phyloP scores from a whole-genome alignment of 1,140 invertebrate species.

The Pinna nobilis region DNA sequence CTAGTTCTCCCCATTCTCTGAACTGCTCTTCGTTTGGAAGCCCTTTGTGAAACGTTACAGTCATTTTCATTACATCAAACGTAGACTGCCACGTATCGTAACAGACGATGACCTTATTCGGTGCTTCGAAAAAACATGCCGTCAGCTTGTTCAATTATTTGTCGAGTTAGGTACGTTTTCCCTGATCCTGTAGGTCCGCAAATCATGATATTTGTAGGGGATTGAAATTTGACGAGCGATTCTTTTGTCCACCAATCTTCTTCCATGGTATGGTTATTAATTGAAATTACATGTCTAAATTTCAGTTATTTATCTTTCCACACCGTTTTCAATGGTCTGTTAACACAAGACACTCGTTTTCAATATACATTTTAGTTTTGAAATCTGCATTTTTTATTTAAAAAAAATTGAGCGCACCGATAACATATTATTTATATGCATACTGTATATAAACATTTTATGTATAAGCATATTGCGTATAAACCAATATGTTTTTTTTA shows the following conservation, averaged over 20 bases:
- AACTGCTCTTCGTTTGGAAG: conserved; percentile 4
- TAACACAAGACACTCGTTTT: no score
- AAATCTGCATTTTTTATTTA: not conserved
- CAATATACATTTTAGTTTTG: no score
- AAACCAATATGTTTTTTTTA: no score
- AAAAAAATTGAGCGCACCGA: not conserved
- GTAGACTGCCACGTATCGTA: conserved; percentile 18
- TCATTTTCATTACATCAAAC: not conserved
- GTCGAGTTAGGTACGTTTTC: conserved; percentile 18
- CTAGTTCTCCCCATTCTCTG: not conserved
- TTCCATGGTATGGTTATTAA: no score
- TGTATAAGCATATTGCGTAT: conserved; percentile 15
- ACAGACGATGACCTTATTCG: conserved; percentile 25
- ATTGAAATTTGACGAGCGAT: conserved; percentile 27
- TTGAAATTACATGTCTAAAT: no score
- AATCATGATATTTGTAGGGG: conserved; percentile 28
- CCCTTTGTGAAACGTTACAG: conserved; percentile 18
- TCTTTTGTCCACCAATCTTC: conserved; percentile 21
- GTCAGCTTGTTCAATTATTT: conserved; percentile 24
- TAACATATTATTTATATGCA: not conserved
- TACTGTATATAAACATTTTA: not conserved
- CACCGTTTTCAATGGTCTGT: no score
- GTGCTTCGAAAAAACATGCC: conserved; percentile 18
- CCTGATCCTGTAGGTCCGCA: conserved; percentile 13
- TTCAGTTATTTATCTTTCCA: no score